These are phyloP conservation scores for Hoplias malabaricus DNA, from an alignment of 2,113 vertebrate genomes.

Conservation along the genomic window DNA sequence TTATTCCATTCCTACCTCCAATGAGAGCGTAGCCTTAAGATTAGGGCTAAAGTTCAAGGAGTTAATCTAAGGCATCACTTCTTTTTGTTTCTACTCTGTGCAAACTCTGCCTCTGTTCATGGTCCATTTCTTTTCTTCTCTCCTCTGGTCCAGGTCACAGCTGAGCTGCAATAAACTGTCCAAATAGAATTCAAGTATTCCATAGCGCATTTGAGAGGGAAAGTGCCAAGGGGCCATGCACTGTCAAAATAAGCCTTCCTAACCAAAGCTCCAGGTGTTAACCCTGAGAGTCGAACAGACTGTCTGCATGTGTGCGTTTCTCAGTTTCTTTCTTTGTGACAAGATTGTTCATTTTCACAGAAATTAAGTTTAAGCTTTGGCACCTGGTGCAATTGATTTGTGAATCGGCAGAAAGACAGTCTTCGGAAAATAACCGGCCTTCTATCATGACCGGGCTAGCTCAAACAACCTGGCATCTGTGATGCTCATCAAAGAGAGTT, in stretches of 20 bases:
- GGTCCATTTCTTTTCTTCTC: neutral
- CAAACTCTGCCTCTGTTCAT: neutral
- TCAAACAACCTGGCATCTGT: neutral
- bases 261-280: conserved; percentile 68
- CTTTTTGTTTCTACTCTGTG: neutral
- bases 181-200: conserved; percentile 28
- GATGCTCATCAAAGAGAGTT: neutral
- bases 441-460: neutral
- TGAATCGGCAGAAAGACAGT: neutral
- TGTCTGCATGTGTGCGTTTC: conserved; percentile 51
- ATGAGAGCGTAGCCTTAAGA: too few species aligned
- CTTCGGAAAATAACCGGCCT: neutral
- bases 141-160: conserved; percentile 3
- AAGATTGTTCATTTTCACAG: neutral
- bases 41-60: neutral
- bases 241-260: conserved; percentile 33
- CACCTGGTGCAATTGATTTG: neutral
- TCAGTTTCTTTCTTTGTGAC: conserved; percentile 26
- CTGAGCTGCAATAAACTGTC: conserved; percentile 23
- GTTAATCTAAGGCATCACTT: neutral
- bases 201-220: conserved; percentile 1
- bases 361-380: conserved; percentile 34
- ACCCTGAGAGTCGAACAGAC: conserved; percentile 44
- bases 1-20: too few species aligned
- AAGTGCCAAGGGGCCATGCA: neutral